Evolutionary conservation across 2,888 invertebrate species (phyloP), one percentile per base, ranked within the genome.

Genomic region (Lapara coniferarum): DNA sequence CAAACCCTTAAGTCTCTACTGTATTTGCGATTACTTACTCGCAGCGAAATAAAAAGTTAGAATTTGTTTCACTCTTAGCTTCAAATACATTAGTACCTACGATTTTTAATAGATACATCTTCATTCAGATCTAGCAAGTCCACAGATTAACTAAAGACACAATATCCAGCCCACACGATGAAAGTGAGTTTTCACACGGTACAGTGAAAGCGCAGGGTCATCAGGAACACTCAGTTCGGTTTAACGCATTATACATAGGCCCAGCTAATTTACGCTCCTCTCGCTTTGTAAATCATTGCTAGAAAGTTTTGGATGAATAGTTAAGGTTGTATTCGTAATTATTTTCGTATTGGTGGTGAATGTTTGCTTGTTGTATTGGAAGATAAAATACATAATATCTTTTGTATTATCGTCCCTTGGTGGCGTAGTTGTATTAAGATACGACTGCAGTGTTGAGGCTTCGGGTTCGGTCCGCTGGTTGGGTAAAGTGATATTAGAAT

Each of bases 261-360:
- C 68, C 70, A 2, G 73, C 72, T 78, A 79, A 80, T 80, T 80
- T 78, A 78, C 77, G 57, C 74, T 72, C 67, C 58, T 66, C 75
- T 72, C n/a, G 68, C 37, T 68, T 74, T 75, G 75, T 80, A 80
- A 79, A 79, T 79, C 79, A 79, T 75, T 70, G 57, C 53, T 76
- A 73, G 80, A 80, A 80, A 80, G 80, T 76, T 78, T 74, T 72
- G 72, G 71, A 73, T 37, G 25, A 67, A 57, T 37, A 14, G 57
- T 25, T 7, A 8, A 16, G 1, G 10, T 8, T 63, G 63, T 19
- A 63, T 49, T n/a, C 44, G 19, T 19, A 63, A 25, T 49, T 63
- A 19, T 49, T 2, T 19, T 7, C 2, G 19, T 25, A 25, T 51
- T 14, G 12, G 10, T 56, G 25, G 56, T 56, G 25, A 56, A 13